Evolutionary conservation across 2,888 invertebrate genomes (phyloP).

Genomic region (Leptogaster cylindrica): DNA sequence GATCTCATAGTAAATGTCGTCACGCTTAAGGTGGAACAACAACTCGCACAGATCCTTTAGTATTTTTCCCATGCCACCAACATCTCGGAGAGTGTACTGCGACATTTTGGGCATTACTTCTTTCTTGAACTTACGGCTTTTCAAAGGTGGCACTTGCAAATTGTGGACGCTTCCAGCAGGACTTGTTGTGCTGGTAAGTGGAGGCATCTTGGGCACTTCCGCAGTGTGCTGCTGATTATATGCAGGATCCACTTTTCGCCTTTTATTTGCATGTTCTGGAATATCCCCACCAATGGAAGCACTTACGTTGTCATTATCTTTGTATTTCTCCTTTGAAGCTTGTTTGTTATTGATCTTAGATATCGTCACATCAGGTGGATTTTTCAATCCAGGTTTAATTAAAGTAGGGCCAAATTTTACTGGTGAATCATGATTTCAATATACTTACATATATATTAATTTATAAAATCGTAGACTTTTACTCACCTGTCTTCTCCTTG

Average conservation of each 20-base stretch:
- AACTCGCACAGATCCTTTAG: constrained; percentile 75
- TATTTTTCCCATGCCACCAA: constrained; percentile 82
- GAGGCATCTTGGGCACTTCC: constrained; percentile 16
- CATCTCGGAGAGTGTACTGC: constrained; percentile 62
- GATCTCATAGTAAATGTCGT: constrained; percentile 83
- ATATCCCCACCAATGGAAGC: constrained; percentile 5
- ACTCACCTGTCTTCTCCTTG: constrained; percentile 51
- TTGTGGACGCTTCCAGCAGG: not conserved
- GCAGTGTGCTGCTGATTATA: too few relatives aligned
- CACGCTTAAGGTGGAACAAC: constrained; percentile 85
- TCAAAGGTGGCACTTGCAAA: not conserved
- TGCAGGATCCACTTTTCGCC: constrained; percentile 45
- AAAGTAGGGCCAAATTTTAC: too few relatives aligned
- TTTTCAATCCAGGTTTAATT: too few relatives aligned
- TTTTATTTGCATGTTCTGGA: constrained; percentile 39
- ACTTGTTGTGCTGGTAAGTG: not conserved
- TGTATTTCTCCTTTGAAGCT: not conserved
- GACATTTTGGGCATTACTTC: constrained; percentile 39
- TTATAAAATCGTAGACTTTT: too few relatives aligned
- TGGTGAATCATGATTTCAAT: too few relatives aligned
- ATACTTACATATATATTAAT: too few relatives aligned
- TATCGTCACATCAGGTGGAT: not conserved
- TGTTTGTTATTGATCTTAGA: constrained; percentile 4
- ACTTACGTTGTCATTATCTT: constrained; percentile 1
- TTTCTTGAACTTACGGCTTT: constrained; percentile 37